Evolutionary conservation across 23 tunicate genomes (phyloP), one percentile per base, ranked within the genome.

Genomic region (Pegea sp.): DNA sequence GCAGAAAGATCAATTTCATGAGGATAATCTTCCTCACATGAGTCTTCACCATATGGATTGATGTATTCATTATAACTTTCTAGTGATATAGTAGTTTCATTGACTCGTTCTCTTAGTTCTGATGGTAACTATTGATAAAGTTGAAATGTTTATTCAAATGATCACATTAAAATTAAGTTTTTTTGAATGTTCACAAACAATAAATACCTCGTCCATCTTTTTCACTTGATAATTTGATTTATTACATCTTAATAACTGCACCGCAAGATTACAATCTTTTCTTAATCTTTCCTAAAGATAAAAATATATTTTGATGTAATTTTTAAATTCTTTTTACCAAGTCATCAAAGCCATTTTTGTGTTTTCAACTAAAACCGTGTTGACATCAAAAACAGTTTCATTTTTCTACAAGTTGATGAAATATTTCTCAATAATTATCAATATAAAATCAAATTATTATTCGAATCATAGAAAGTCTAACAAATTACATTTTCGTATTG

Each of bases 241-340:
- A 53, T 81, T 71, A 59, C 93, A 81, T 49, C 72, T 64, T 42
- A 81, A 38, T 30, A 81, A 53, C 48, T 64, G 70, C 30, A 72
- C 93, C 30, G 93, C 93, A n/a, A 64, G 30, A 38, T 72, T 81
- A 49, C 93, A 81, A 48, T 81, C 93, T 57, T 81, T 81, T 1
- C 93, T 69, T 21, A 81, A 64, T 0, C 93, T 29, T 34, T 81
- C 93, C 93, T 81, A 28, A 0, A 0, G 49, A 50, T 31, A 33
- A 26, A 29, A 44, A 21, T 54, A 55, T n/a, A n/a, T n/a, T n/a
- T n/a, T n/a, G n/a, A n/a, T n/a, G n/a, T n/a, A n/a, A n/a, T n/a
- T n/a, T n/a, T n/a, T n/a, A n/a, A n/a, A n/a, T n/a, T n/a, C n/a
- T n/a, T n/a, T n/a, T n/a, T n/a, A n/a, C n/a, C n/a, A n/a, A n/a